phyloP scores from a whole-genome alignment of 2,797 vertebrate species.

The Takifugu rubripes region DNA sequence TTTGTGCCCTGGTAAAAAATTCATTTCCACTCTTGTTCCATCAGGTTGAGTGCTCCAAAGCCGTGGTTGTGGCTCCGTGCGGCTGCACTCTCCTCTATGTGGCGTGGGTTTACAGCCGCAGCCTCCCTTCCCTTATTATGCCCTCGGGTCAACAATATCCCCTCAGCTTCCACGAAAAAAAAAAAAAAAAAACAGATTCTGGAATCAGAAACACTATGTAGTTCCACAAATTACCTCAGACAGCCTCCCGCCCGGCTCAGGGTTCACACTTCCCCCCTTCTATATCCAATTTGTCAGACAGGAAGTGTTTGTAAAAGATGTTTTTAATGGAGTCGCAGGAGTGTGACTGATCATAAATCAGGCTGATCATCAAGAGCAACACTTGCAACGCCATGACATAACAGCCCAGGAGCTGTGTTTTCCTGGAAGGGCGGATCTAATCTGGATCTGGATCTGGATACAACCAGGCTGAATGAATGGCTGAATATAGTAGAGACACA shows the following conservation, averaged over 20 bases:
- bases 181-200: conserved; percentile 34
- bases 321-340: conserved; percentile 34
- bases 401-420: conserved; percentile 4
- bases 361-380: conserved; percentile 5
- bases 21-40: too few species aligned
- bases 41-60: too few species aligned
- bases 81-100: too few species aligned
- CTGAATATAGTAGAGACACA: conserved; percentile 37
- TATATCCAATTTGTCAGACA: conserved; percentile 51
- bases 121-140: background rate
- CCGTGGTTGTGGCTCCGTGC: too few species aligned
- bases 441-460: conserved; percentile 4
- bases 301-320: conserved; percentile 58
- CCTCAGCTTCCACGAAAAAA: conserved; percentile 41
- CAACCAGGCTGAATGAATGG: conserved; percentile 23
- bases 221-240: conserved; percentile 54
- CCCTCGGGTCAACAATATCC: conserved; percentile 52
- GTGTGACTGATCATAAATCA: conserved; percentile 44
- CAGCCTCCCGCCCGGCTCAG: conserved; percentile 36
- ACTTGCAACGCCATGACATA: conserved; percentile 5
- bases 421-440: conserved; percentile 18
- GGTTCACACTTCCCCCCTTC: conserved; percentile 14
- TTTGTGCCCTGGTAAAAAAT: too few species aligned
- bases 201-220: conserved; percentile 52
- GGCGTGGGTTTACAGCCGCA: too few species aligned